A percentile compares a stretch with the other conserved stretches of the same genome.
phyloP scores from a whole-genome alignment of 2,888 invertebrate genomes.

The Pherbina coryleti region DNA sequence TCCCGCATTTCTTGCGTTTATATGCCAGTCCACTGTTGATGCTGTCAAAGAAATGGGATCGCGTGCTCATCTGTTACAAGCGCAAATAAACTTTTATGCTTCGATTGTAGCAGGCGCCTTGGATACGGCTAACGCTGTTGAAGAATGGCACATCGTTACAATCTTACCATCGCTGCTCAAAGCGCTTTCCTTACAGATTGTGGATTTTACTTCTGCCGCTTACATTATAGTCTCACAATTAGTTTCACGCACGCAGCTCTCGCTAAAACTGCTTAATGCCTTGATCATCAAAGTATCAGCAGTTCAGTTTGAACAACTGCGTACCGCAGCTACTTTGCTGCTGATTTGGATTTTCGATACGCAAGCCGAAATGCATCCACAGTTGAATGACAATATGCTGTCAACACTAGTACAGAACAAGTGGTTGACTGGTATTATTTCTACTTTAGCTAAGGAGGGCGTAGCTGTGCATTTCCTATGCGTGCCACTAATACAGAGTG shows the following conservation, averaged over 20 bases:
- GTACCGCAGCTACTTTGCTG: constrained; percentile 76
- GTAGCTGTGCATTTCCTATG: constrained; percentile 74
- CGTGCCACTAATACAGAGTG: constrained; percentile 72
- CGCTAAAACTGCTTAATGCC: constrained; percentile 72
- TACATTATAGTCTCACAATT: constrained; percentile 82
- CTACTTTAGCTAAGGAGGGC: constrained; percentile 72
- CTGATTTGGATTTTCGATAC: constrained; percentile 79
- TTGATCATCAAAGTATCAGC: constrained; percentile 75
- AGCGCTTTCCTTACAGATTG: constrained; percentile 77
- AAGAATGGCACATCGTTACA: constrained; percentile 77
- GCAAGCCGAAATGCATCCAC: constrained; percentile 71
- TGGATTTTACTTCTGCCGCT: constrained; percentile 80
- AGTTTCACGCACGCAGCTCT: constrained; percentile 75
- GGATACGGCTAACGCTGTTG: constrained; percentile 71
- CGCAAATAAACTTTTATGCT: constrained; percentile 85
- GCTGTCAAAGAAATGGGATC: constrained; percentile 74
- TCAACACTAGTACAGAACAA: constrained; percentile 70
- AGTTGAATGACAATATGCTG: constrained; percentile 72
- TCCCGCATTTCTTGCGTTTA: constrained; percentile 74
- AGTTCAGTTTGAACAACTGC: constrained; percentile 71
- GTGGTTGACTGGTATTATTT: constrained; percentile 72
- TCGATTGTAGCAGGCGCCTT: constrained; percentile 80
- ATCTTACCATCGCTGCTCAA: constrained; percentile 80
- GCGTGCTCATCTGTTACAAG: constrained; percentile 75
- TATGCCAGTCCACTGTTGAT: constrained; percentile 73